phyloP scores from a whole-genome alignment of 1,140 invertebrate genomes.

The Chelonus insularis region DNA sequence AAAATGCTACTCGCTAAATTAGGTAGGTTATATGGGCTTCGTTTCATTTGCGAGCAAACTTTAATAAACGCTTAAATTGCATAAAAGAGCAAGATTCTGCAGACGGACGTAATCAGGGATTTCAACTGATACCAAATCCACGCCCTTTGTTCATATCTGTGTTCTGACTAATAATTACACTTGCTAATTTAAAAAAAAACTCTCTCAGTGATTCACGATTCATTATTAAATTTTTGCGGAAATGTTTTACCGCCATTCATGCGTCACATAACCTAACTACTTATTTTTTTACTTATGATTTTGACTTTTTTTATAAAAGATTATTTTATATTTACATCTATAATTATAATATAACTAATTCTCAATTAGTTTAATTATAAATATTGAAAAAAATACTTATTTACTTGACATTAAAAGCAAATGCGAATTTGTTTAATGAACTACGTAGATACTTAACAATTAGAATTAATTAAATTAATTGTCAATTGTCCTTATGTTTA shows the following conservation, averaged over 20 bases:
- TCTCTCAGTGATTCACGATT: background rate
- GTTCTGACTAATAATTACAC: background rate
- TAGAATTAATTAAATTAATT: background rate
- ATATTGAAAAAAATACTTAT: no score
- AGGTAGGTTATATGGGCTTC: slow-evolving; percentile 63
- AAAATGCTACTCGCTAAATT: slow-evolving; percentile 63
- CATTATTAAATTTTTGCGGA: no score
- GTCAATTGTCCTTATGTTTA: background rate
- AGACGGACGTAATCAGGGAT: slow-evolving; percentile 46
- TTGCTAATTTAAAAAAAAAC: background rate
- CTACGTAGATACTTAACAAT: no score
- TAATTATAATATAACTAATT: no score
- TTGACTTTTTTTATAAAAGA: no score
- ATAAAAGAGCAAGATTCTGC: slow-evolving; percentile 63
- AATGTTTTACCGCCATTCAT: no score
- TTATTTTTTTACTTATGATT: no score
- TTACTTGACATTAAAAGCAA: no score
- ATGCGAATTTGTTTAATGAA: no score
- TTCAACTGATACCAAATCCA: slow-evolving; percentile 3
- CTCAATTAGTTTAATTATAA: no score
- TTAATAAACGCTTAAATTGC: slow-evolving; percentile 63
- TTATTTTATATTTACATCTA: no score
- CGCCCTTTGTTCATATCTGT: background rate
- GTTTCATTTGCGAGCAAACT: slow-evolving; percentile 63
- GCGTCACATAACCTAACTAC: no score